These are phyloP conservation scores for Parus major DNA, from an alignment of 2,113 vertebrate species.

Conservation along the genomic window DNA sequence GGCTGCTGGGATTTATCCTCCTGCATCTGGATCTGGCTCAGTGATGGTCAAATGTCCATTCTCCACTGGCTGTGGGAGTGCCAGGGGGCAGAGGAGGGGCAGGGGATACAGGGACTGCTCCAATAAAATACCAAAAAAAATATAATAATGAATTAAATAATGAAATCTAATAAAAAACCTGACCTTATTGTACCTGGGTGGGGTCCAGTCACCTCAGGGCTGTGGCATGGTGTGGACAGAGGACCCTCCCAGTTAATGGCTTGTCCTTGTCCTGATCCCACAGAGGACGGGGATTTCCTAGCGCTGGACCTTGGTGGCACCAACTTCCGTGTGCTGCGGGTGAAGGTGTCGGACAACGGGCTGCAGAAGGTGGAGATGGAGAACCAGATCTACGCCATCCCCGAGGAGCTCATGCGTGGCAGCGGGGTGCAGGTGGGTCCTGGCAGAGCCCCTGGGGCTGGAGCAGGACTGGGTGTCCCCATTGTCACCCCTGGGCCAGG, in stretches of 20 bases:
- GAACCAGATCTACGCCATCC: slow-evolving; percentile 92
- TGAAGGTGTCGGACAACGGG: slow-evolving; percentile 86
- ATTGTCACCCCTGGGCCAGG: neutral
- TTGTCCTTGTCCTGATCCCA: neutral
- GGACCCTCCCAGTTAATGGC: rapidly evolving
- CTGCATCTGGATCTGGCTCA: neutral
- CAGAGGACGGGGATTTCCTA: slow-evolving; percentile 93
- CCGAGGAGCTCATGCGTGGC: slow-evolving; percentile 90
- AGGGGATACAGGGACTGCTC: neutral
- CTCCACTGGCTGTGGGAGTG: rapidly evolving
- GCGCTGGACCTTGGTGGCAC: slow-evolving; percentile 92
- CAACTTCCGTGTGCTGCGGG: slow-evolving; percentile 90
- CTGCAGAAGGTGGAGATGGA: slow-evolving; percentile 93
- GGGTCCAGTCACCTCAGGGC: neutral
- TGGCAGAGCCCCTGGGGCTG: neutral
- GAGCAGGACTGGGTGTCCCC: neutral
- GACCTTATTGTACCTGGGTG: neutral
- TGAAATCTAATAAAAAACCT: rapidly evolving
- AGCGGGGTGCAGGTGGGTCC: slow-evolving; percentile 83
- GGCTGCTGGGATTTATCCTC: neutral
- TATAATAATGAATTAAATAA: rapidly evolving
- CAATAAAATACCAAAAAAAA: neutral
- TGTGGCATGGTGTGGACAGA: rapidly evolving
- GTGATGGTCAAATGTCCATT: neutral
- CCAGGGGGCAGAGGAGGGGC: neutral